These are phyloP conservation scores for Arremon aurantiirostris DNA, from an alignment of 2,797 vertebrate species.

Conservation along the genomic window DNA sequence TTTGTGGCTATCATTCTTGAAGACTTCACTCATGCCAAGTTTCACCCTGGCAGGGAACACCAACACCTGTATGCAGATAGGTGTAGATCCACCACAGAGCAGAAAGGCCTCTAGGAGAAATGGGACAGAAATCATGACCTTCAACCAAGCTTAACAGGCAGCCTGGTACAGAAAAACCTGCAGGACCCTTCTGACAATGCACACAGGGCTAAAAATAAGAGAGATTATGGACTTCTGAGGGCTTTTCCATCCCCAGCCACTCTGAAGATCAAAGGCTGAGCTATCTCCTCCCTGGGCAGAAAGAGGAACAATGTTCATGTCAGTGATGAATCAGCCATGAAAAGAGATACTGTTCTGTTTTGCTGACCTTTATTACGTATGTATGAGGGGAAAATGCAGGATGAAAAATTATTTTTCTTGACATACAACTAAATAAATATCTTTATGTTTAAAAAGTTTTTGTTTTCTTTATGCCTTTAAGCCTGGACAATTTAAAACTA, in stretches of 20 bases:
- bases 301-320: not conserved
- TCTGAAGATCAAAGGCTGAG: not conserved
- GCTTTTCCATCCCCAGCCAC: not conserved
- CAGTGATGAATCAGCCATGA: not conserved
- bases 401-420: slow-evolving; percentile 17
- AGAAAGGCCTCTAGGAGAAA: not conserved
- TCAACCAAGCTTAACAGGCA: not conserved
- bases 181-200: not conserved
- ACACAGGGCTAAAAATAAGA: not conserved
- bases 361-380: not conserved
- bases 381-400: not conserved
- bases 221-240: not conserved
- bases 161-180: not conserved
- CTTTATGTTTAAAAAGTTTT: slow-evolving; percentile 17
- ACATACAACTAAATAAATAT: slow-evolving; percentile 19
- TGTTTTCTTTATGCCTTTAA: slow-evolving; percentile 10
- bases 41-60: not conserved
- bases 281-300: not conserved
- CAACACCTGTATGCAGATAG: not conserved
- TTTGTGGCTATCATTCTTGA: not conserved
- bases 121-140: not conserved
- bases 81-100: not conserved
- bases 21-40: not conserved
- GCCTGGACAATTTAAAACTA: not conserved
- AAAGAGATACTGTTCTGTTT: slow-evolving; percentile 3